Evolutionary conservation across 2,888 invertebrate species (phyloP).

Genomic region (Germaria angustata): DNA sequence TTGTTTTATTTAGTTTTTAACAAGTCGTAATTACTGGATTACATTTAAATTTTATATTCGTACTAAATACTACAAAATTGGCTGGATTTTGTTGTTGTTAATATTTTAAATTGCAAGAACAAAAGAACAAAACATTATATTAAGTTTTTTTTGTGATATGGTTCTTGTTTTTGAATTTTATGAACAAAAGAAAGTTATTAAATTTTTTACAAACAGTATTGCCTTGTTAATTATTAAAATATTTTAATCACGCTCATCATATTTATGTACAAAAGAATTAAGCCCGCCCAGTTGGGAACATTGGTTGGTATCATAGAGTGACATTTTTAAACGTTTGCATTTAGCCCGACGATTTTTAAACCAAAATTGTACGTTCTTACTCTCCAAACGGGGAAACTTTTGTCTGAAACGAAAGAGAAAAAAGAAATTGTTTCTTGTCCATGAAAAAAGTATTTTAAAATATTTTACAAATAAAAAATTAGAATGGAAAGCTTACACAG

Average conservation of each 20-base stretch:
- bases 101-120: neutral
- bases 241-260: constrained; percentile 78
- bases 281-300: constrained; percentile 77
- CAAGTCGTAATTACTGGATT: constrained; percentile 48
- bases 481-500: neutral
- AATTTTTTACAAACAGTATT: constrained; percentile 56
- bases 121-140: constrained; percentile 6
- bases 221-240: constrained; percentile 24
- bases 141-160: constrained; percentile 39
- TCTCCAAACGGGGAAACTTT: constrained; percentile 98
- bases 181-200: constrained; percentile 5
- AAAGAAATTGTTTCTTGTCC: neutral
- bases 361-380: constrained; percentile 99
- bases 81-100: constrained; percentile 55
- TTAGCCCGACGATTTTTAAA: constrained; percentile 99
- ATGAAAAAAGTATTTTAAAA: neutral
- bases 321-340: constrained; percentile 97
- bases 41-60: constrained; percentile 21
- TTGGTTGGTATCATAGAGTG: constrained; percentile 85
- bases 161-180: constrained; percentile 25
- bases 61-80: constrained; percentile 61
- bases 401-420: constrained; percentile 82
- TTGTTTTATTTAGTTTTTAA: constrained; percentile 27
- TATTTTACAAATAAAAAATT: no score
- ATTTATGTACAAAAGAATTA: constrained; percentile 79